Evolutionary conservation across 2,888 invertebrate species (phyloP).

Genomic region (Linyphia triangularis): DNA sequence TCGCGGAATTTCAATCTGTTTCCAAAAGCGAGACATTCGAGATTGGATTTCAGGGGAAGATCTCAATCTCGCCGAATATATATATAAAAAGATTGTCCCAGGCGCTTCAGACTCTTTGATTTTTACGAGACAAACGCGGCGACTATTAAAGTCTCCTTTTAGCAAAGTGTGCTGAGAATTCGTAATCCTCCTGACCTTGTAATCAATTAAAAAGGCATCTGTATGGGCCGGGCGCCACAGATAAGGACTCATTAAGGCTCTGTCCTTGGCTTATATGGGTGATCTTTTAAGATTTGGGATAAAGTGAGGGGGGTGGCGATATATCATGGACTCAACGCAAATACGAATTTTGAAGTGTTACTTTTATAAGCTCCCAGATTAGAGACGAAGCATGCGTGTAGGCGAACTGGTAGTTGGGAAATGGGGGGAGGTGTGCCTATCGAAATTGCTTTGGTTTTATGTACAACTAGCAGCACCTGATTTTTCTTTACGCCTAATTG

Average conservation of each 20-base stretch:
- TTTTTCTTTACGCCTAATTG: too few relatives aligned
- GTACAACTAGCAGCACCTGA: too few relatives aligned
- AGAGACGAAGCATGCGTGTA: slow-evolving; percentile 9
- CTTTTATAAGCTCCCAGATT: slow-evolving; percentile 44
- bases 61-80: too few relatives aligned
- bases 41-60: too few relatives aligned
- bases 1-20: too few relatives aligned
- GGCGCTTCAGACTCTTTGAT: neutral
- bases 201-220: slow-evolving; percentile 70
- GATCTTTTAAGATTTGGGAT: slow-evolving; percentile 58
- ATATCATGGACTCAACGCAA: slow-evolving; percentile 38
- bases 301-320: neutral
- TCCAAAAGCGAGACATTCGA: too few relatives aligned
- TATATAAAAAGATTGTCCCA: neutral
- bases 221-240: slow-evolving; percentile 50
- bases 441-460: too few relatives aligned
- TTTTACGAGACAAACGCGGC: slow-evolving; percentile 23
- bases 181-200: slow-evolving; percentile 58
- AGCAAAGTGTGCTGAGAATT: slow-evolving; percentile 43
- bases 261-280: slow-evolving; percentile 67
- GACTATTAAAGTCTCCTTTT: neutral
- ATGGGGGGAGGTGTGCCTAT: neutral
- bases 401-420: neutral
- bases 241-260: slow-evolving; percentile 48
- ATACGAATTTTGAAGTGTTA: neutral